phyloP scores from a whole-genome alignment of 1,140 invertebrate genomes.

The Bactericera cockerelli region DNA sequence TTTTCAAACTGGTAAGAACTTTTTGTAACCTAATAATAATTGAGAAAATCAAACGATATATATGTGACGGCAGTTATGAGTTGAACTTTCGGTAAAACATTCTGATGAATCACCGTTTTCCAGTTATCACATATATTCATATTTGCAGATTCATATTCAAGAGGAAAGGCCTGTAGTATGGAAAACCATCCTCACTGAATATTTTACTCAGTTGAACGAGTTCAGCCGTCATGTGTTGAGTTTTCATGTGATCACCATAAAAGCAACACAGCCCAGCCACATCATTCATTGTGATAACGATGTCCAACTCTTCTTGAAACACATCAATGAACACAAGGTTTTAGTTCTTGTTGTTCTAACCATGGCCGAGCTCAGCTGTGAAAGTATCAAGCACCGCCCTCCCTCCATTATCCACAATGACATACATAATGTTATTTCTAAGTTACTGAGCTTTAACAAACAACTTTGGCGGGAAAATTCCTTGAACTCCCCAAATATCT shows the following conservation, averaged over 20 bases:
- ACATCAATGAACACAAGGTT: neutral
- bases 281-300: neutral
- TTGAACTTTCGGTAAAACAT: no score
- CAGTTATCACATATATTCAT: no score
- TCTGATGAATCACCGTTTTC: no score
- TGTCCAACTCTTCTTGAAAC: neutral
- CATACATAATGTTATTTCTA: neutral
- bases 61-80: no score
- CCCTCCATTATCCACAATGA: neutral
- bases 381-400: neutral
- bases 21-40: no score
- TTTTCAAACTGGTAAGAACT: no score
- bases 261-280: neutral
- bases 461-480: neutral
- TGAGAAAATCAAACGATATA: no score
- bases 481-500: neutral
- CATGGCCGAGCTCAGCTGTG: neutral
- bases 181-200: neutral
- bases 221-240: neutral
- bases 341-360: neutral
- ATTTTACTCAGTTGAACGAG: neutral
- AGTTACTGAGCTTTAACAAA: neutral
- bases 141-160: no score
- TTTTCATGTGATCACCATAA: neutral
- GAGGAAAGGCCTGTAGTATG: neutral